phyloP scores from a whole-genome alignment of 2,113 vertebrate species.

The Clarias magur region DNA sequence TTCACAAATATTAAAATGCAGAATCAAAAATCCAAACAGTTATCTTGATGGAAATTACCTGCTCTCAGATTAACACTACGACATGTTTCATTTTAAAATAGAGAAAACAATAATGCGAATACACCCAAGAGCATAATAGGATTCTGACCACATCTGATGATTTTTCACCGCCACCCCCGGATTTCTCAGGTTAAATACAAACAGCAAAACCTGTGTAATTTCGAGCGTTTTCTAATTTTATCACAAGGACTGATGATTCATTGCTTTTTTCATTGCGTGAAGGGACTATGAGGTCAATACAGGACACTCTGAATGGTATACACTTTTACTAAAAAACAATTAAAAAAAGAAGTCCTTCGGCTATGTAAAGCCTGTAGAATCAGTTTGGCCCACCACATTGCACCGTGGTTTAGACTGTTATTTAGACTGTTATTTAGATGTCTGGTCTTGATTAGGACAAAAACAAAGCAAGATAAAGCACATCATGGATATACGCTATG shows the following conservation, averaged over 20 bases:
- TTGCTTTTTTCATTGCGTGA: neutral
- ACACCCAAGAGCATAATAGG: neutral
- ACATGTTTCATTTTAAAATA: neutral
- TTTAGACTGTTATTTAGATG: conserved; percentile 47
- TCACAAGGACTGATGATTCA: conserved; percentile 33
- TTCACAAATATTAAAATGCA: neutral
- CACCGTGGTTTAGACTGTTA: conserved; percentile 23
- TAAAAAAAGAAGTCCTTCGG: neutral
- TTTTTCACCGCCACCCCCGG: neutral
- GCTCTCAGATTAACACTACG: neutral
- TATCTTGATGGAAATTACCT: neutral
- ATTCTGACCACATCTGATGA: conserved; percentile 9
- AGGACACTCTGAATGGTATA: neutral
- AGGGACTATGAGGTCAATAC: neutral
- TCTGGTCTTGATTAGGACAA: conserved; percentile 61
- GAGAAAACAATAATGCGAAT: neutral
- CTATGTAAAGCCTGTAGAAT: conserved; percentile 19
- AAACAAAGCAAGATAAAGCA: conserved; percentile 53
- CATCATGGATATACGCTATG: conserved; percentile 35
- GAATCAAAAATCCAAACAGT: neutral
- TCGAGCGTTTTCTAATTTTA: conserved; percentile 41
- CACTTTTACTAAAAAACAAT: conserved; percentile 18
- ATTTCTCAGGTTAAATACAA: conserved; percentile 9
- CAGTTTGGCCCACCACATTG: conserved; percentile 9
- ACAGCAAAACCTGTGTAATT: conserved; percentile 4